phyloP scores from a whole-genome alignment of 2,888 invertebrate species.

The Steinernema carpocapsae region DNA sequence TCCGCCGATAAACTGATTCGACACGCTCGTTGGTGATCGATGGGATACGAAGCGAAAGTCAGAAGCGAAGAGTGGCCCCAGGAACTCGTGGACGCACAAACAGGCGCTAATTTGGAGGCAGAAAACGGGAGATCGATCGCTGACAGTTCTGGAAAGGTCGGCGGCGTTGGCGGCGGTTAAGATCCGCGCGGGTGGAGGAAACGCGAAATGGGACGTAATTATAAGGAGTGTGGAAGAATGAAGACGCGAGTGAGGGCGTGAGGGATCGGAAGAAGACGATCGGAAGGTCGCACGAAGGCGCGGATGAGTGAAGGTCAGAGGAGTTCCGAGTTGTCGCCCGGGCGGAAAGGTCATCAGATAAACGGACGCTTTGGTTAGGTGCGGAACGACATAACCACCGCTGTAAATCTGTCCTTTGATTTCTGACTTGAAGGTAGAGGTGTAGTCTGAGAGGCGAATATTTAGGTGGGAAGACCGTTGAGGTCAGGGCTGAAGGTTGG shows the following conservation, averaged over 20 bases:
- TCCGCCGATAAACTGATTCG: neutral
- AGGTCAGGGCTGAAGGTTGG: too few species aligned
- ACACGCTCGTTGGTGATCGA: constrained; percentile 24
- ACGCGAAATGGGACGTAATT: constrained; percentile 6
- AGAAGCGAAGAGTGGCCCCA: neutral
- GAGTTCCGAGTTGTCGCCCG: constrained; percentile 21
- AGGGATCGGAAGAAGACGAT: neutral
- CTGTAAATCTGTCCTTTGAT: neutral
- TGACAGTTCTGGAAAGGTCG: constrained; percentile 8
- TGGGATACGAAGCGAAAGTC: constrained; percentile 2
- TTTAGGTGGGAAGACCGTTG: too few species aligned
- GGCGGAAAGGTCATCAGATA: constrained; percentile 34
- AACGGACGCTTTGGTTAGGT: constrained; percentile 6
- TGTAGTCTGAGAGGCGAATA: too few species aligned
- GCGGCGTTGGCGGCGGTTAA: neutral
- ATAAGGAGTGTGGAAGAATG: constrained; percentile 8
- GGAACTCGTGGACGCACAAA: neutral
- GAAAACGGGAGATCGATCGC: constrained; percentile 13
- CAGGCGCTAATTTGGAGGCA: neutral
- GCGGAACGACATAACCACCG: constrained; percentile 2
- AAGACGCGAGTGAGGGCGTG: neutral
- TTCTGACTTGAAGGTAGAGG: too few species aligned
- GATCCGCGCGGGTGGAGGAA: constrained; percentile 14
- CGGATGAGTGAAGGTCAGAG: constrained; percentile 18
- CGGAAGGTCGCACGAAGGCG: constrained; percentile 24